Evolutionary conservation across 2,888 invertebrate species (phyloP).

Genomic region (Drosophila suboccidentalis): DNA sequence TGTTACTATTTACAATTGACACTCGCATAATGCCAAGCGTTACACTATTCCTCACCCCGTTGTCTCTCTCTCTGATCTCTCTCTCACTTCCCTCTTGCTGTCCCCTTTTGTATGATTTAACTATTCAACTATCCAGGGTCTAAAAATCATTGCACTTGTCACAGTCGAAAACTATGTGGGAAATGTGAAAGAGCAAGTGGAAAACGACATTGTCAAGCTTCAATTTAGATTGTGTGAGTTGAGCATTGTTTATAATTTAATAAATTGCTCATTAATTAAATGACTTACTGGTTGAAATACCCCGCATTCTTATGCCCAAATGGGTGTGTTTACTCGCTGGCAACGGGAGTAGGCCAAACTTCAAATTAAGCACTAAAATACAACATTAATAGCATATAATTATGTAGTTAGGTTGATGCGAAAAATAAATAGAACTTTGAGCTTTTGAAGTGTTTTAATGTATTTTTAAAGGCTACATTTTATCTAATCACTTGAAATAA

Average conservation of each 20-base stretch:
- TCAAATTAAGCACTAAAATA: not conserved
- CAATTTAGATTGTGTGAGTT: constrained; percentile 58
- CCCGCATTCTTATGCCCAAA: not conserved
- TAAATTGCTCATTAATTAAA: constrained; percentile 79
- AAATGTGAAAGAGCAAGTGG: constrained; percentile 43
- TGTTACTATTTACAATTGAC: constrained; percentile 67
- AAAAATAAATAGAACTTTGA: no score
- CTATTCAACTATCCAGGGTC: constrained; percentile 39
- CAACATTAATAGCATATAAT: not conserved
- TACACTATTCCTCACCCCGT: constrained; percentile 10
- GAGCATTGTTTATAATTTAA: constrained; percentile 77
- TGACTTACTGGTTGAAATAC: constrained; percentile 51
- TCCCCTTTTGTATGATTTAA: constrained; percentile 9
- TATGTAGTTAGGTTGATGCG: not conserved
- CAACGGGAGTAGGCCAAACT: constrained; percentile 1
- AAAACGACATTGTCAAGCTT: constrained; percentile 43
- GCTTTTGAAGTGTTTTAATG: no score
- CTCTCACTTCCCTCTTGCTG: not conserved
- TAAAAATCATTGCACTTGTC: constrained; percentile 74
- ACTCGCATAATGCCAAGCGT: constrained; percentile 49
- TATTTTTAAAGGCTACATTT: no score
- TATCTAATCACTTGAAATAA: not conserved
- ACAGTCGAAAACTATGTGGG: constrained; percentile 45
- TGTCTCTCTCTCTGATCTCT: not conserved
- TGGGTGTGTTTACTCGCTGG: not conserved